Conservation (phyloP, 2,113 vertebrate genomes). For the Pteruthius melanotis region DNA sequence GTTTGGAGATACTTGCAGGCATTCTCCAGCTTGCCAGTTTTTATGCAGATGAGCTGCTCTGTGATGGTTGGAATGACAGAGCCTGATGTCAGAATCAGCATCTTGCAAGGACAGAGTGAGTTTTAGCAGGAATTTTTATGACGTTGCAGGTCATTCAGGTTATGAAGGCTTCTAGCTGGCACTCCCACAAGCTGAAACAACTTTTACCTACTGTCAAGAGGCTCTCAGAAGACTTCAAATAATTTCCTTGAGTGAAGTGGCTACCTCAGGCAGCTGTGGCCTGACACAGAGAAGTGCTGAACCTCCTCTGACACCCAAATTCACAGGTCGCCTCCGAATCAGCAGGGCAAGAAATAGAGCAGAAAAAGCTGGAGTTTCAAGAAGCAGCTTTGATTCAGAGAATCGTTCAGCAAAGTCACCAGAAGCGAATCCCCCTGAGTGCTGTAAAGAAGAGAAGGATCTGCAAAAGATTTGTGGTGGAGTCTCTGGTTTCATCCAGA, state of each 20-base stretch:
- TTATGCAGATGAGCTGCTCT: background rate
- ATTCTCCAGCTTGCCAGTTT: background rate
- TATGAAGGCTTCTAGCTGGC: constrained; percentile 23
- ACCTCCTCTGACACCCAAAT: background rate
- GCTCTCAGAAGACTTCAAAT: constrained; percentile 50
- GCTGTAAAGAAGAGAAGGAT: background rate
- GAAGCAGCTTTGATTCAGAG: background rate
- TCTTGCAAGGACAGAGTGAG: background rate
- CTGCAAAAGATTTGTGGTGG: constrained; percentile 16
- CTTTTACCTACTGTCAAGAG: constrained; percentile 34
- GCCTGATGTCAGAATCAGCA: background rate
- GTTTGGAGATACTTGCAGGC: background rate
- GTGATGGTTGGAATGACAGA: background rate
- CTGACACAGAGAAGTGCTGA: background rate
- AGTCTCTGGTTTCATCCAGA: constrained; percentile 26
- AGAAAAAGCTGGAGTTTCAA: background rate
- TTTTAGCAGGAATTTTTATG: constrained; percentile 34
- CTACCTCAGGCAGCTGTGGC: constrained; percentile 23
- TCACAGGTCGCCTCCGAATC: background rate
- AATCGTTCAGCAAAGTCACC: background rate
- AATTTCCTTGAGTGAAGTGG: constrained; percentile 41
- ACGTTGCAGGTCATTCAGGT: background rate
- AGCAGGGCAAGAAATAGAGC: background rate
- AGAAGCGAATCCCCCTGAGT: background rate
- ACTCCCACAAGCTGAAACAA: constrained; percentile 28